phyloP scores from a whole-genome alignment of 1,140 invertebrate species.

The Piezodorus guildinii region DNA sequence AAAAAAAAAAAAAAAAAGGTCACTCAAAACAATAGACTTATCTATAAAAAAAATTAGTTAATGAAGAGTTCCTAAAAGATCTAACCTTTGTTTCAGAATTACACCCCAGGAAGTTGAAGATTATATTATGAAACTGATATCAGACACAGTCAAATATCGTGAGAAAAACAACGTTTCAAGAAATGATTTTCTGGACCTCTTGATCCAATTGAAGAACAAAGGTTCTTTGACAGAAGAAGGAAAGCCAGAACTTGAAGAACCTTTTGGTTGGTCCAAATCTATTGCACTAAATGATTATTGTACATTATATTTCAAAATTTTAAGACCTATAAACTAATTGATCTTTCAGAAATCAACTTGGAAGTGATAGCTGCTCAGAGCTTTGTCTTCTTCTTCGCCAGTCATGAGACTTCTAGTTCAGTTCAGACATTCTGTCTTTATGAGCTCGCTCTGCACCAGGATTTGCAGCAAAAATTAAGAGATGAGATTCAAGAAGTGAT shows the following conservation, averaged over 20 bases:
- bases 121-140: too few species aligned
- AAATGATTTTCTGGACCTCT: constrained; percentile 35
- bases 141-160: constrained; percentile 34
- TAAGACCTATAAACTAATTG: too few species aligned
- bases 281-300: neutral
- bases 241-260: neutral
- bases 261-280: neutral
- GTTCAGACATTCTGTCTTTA: constrained; percentile 42
- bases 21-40: too few species aligned
- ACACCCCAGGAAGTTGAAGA: too few species aligned
- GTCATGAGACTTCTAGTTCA: constrained; percentile 50
- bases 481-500: constrained; percentile 42
- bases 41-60: too few species aligned
- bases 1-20: too few species aligned
- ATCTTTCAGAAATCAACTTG: constrained; percentile 18
- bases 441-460: constrained; percentile 45
- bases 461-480: constrained; percentile 43
- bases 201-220: constrained; percentile 28
- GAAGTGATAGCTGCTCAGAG: constrained; percentile 31
- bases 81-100: too few species aligned
- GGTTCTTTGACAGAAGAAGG: neutral
- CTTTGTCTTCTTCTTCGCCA: constrained; percentile 41
- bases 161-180: constrained; percentile 34
- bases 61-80: too few species aligned
- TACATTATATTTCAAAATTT: too few species aligned